Base-by-base conservation (phyloP, 2,113 vertebrate genomes). In the Sterna hirundo region DNA sequence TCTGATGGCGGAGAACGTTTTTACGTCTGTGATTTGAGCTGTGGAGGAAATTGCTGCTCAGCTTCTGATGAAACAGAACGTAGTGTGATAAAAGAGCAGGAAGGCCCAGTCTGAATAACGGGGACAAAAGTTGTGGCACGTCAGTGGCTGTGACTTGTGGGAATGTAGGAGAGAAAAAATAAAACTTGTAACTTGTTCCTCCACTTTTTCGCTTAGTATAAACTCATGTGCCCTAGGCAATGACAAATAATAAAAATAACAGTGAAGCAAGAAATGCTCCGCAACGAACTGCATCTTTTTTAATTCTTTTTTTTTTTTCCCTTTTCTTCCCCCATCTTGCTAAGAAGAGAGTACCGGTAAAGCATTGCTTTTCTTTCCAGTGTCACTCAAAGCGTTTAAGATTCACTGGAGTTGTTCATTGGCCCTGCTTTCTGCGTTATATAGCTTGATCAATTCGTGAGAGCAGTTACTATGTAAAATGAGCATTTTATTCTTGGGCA, bases 1-100 rank as follows among this genome's bases (percentile, higher is more conserved):
- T 30, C 68, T 78, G 60, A 86, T 51, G 70, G 51, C 54, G 77
- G 29, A 47, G 83, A 69, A 29, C 7, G 1, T 71, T 87, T 96
- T 97, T 80, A 90, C 34, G 9, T 80, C 78, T 83, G 75, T 83
- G 83, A 76, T 68, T 80, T 58, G 81, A 90, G 75, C 82, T 74
- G 32, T 10, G 22, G 27, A 93, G 91, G 54, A 92, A 92, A 88
- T 87, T 93, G 90, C 85, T 64, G 61, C 52, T 87, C 49, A 47
- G 3, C 69, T 55, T 36, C 72, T 65, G 42, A 25, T 87, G 80
- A 85, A 94, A 47, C 22, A 34, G 74, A 89, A 46, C 0, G 0
- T 2, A 16, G 64, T 38, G 32, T 3, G 1, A 61, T 72, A 66
- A 68, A 85, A 58, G 68, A 86, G 19, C 47, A 78, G 87, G 46